Evolutionary conservation across 2,797 vertebrate genomes (phyloP), one percentile per base, ranked within the genome.

Genomic region (Odontamblyopus lacepedii): DNA sequence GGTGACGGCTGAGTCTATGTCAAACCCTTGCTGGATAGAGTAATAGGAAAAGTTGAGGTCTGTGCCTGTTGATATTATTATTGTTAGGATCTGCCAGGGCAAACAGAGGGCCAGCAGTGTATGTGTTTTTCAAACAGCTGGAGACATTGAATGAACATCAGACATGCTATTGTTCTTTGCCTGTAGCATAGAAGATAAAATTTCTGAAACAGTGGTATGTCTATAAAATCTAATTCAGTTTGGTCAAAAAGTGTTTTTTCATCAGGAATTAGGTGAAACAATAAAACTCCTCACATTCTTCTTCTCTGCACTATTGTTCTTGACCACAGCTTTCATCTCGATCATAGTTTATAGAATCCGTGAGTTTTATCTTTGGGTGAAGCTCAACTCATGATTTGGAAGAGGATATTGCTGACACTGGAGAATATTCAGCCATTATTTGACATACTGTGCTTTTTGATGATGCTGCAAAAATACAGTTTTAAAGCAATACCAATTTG

Each of bases 131-230:
- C 67, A 72, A 81, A 75, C 82, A 78, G 82, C 72, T 73, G 62
- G 75, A 70, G 77, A 68, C 59, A 74, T 85, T 84, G 82, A 82
- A 85, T 73, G 70, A 53, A 73, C 76, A 61, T 80, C 77, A 75
- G 66, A 57, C 59, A 72, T 70, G 68, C 59, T 80, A 72, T 89
- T 86, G 76, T 86, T 85, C 74, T 83, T 83, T 1, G 79, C 79
- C 81, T 80, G 76, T 76, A 73, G 76, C 55, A 27, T 63, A 51
- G 73, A 76, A 82, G 86, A 83, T 86, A 78, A 79, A 79, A 88
- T 89, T 86, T 76, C 85, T 82, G 74, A 82, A 83, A 82, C 78
- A 81, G 81, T 77, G 77, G 82, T 74, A 32, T n/a, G 69, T 80
- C 78, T 23, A 65, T 80, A 69, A 82, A 82, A 72, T 78, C 23